Percentiles rank a stretch among this genome's conserved stretches.
phyloP scores from a whole-genome alignment of 1,140 invertebrate genomes.

The Eueides isabella region DNA sequence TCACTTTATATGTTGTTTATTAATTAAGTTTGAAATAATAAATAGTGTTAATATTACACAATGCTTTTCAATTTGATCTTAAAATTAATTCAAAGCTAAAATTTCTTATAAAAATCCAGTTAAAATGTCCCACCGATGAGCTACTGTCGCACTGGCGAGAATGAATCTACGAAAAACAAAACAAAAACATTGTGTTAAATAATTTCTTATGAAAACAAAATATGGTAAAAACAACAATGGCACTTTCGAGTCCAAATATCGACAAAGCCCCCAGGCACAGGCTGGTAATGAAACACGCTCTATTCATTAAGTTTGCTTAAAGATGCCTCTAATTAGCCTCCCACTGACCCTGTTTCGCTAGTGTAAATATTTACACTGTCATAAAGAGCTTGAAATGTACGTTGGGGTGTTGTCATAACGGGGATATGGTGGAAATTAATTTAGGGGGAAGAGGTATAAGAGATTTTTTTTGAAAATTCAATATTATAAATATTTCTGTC shows the following conservation, averaged over 20 bases:
- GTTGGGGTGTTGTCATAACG: slow-evolving; percentile 22
- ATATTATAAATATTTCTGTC: background rate
- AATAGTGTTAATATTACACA: background rate
- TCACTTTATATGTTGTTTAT: background rate
- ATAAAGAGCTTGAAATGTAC: slow-evolving; percentile 33
- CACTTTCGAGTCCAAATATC: slow-evolving; percentile 27
- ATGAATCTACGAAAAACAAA: background rate
- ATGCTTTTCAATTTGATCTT: background rate
- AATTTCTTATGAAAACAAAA: slow-evolving; percentile 11
- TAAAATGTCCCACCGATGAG: background rate
- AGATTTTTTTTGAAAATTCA: background rate
- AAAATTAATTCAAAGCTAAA: background rate
- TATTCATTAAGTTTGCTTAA: slow-evolving; percentile 30
- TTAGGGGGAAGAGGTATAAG: background rate
- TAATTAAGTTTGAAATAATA: background rate
- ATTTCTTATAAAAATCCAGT: background rate
- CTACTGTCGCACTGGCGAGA: too few species aligned
- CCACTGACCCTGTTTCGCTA: slow-evolving; percentile 32
- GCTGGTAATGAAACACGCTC: slow-evolving; percentile 33
- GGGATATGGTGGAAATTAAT: slow-evolving; percentile 19
- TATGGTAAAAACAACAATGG: slow-evolving; percentile 14
- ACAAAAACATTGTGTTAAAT: slow-evolving; percentile 1
- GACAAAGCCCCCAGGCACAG: slow-evolving; percentile 25
- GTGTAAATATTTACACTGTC: slow-evolving; percentile 39
- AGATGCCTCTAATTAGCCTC: slow-evolving; percentile 36